Percentiles rank a stretch among this genome's conserved stretches.
phyloP scores from a whole-genome alignment of 2,888 invertebrate genomes.

The Nemoura dubitans region DNA sequence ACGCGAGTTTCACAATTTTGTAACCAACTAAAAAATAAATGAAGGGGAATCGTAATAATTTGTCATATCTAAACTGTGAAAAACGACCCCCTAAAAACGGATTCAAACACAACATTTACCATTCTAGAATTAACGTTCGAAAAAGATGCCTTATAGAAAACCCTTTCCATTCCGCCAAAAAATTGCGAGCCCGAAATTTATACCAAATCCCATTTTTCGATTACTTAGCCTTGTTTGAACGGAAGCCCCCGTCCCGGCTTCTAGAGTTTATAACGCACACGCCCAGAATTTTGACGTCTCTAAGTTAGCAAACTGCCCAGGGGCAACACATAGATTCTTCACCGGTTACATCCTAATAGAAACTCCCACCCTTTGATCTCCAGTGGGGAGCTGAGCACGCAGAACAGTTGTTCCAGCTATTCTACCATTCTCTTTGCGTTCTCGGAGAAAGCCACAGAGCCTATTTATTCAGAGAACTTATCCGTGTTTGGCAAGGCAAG shows the following conservation, averaged over 20 bases:
- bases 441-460: not conserved
- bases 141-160: not conserved
- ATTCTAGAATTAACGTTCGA: too few species aligned
- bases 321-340: not conserved
- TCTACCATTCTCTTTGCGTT: conserved; percentile 12
- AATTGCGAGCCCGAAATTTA: not conserved
- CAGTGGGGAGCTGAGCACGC: not conserved
- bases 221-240: not conserved
- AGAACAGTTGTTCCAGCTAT: not conserved
- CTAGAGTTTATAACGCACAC: not conserved
- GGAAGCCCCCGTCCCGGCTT: not conserved
- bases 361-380: conserved; percentile 5
- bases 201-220: not conserved
- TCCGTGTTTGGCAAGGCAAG: not conserved
- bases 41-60: not conserved
- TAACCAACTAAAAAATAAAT: not conserved
- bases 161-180: not conserved
- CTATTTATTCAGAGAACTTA: not conserved
- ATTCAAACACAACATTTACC: too few species aligned
- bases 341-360: not conserved
- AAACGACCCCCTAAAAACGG: not conserved
- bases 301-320: conserved; percentile 3
- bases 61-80: not conserved
- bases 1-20: not conserved
- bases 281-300: not conserved